Percentiles rank a stretch among this genome's conserved stretches.
Conservation (phyloP, 2,113 vertebrate species). For the Ondatra zibethicus region DNA sequence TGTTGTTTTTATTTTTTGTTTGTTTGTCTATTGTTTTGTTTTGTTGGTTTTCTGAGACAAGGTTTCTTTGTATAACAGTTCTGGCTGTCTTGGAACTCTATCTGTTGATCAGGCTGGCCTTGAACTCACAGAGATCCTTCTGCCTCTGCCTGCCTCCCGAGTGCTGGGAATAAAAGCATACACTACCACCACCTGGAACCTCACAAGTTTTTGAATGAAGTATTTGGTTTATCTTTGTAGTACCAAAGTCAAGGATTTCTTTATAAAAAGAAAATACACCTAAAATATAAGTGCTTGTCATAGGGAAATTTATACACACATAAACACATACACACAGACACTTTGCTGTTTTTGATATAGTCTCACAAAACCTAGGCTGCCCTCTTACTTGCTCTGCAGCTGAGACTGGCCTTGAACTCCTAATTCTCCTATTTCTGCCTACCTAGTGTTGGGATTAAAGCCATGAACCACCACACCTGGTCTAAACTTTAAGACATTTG, state of each 20-base stretch:
- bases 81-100: no score
- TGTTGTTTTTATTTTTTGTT: no score
- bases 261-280: not conserved
- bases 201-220: not conserved
- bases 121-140: no score
- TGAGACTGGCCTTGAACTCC: not conserved
- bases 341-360: not conserved
- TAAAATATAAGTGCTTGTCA: not conserved
- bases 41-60: no score
- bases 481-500: not conserved
- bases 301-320: not conserved
- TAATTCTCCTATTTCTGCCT: not conserved
- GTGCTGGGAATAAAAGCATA: no score
- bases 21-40: no score
- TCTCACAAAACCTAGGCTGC: not conserved
- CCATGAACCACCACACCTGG: not conserved
- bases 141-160: no score
- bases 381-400: not conserved
- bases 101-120: no score
- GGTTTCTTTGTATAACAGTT: no score
- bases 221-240: conserved; percentile 44
- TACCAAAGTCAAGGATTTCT: not conserved
- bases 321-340: not conserved
- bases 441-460: not conserved
- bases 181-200: no score